Base-by-base conservation (phyloP, 2,113 vertebrate species). In the Rhabdornis inornatus region DNA sequence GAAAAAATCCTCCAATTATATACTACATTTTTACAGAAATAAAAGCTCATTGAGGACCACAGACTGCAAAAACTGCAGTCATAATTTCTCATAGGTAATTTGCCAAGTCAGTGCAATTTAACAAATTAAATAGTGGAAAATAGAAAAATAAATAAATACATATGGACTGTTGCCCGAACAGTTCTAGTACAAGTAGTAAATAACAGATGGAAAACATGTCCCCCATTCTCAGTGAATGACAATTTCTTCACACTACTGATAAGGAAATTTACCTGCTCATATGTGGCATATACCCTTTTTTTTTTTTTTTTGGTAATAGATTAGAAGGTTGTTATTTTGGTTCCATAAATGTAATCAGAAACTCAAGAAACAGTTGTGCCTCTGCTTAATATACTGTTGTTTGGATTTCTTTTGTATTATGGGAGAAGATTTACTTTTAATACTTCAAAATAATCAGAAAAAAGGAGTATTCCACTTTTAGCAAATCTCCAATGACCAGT, bases 141-240 rank as follows among this genome's bases (percentile, higher is more conserved):
- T 3, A 76, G 15, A 81, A 56, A 81, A 94, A 86, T 69, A 93
- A 78, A 89, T 75, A 94, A 81, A 89, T 87, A 87, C 37, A 77
- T 49, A 88, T 17, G 68, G 66, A 80, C 42, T 45, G 75, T 83
- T 85, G 23, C 45, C 47, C 8, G 0, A 86, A 74, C 24, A 70
- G 21, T 69, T 86, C 42, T n/a, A 76, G 37, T 50, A 55, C 18
- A 28, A 66, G 21, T 28, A 89, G 63, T 83, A 93, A 86, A 74
- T 81, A 95, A 88, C 37, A 94, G 71, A 93, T 42, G 57, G 85
- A 93, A 93, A 93, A 72, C 14, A 11, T 56, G 27, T 69, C 42
- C 33, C 24, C 37, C 10, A 27, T 80, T 90, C 87, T 65, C 28
- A 90, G 28, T 39, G 19, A 91, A 85, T 64, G n/a, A 68, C 44